Conservation (phyloP, 2,888 invertebrate genomes). For the Papilio elwesi region DNA sequence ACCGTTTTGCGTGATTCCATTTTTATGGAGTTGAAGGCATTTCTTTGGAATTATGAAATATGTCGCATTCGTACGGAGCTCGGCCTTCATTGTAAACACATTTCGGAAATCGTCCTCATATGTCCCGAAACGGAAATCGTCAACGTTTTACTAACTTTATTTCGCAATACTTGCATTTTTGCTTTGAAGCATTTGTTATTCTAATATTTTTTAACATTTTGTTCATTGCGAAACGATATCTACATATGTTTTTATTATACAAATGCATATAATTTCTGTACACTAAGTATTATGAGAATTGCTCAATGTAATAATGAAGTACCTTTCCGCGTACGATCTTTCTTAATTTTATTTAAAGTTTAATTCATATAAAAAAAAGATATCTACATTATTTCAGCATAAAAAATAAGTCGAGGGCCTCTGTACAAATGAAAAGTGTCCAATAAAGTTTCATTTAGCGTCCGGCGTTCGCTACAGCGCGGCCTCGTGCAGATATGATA, state of each 20-base stretch:
- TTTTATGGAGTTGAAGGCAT: conserved; percentile 69
- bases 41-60: conserved; percentile 80
- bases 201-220: conserved; percentile 41
- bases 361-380: conserved; percentile 4
- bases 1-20: conserved; percentile 65
- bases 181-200: conserved; percentile 54
- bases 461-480: conserved; percentile 61
- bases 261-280: no score
- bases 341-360: no score
- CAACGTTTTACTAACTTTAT: conserved; percentile 70
- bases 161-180: conserved; percentile 57
- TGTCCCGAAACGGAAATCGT: conserved; percentile 66
- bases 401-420: conserved; percentile 44
- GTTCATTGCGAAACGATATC: not conserved
- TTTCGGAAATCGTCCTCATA: conserved; percentile 75
- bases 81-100: conserved; percentile 80
- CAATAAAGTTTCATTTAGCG: conserved; percentile 80
- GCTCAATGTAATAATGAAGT: no score
- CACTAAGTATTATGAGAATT: no score
- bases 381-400: not conserved
- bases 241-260: not conserved
- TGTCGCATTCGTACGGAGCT: conserved; percentile 65
- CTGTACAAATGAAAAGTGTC: conserved; percentile 71
- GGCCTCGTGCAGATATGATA: conserved; percentile 67
- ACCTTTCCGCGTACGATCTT: no score